phyloP scores from a whole-genome alignment of 2,797 vertebrate genomes.

The Takifugu rubripes region DNA sequence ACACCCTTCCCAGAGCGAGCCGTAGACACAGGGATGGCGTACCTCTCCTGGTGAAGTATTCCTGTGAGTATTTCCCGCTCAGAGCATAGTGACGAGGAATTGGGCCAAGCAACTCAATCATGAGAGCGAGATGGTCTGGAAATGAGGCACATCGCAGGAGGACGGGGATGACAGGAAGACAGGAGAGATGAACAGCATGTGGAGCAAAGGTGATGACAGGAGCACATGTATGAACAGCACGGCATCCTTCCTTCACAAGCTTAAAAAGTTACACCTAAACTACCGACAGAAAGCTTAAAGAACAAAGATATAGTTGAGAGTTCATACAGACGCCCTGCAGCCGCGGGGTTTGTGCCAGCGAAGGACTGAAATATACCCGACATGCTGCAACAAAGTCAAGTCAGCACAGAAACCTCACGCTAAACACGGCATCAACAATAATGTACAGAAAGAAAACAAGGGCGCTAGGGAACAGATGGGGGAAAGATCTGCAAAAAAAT shows the following conservation, averaged over 20 bases:
- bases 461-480: conserved; percentile 8
- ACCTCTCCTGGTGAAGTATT: conserved; percentile 81
- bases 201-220: conserved; percentile 53
- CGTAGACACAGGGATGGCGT: conserved; percentile 55
- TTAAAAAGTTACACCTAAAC: conserved; percentile 13
- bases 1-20: conserved; percentile 49
- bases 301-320: neutral
- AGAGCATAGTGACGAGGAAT: conserved; percentile 80
- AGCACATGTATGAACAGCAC: conserved; percentile 19
- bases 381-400: conserved; percentile 32
- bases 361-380: conserved; percentile 22
- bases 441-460: conserved; percentile 5
- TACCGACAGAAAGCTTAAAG: conserved; percentile 4
- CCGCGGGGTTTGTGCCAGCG: neutral
- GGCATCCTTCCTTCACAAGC: conserved; percentile 3
- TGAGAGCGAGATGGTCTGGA: conserved; percentile 81
- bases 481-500: conserved; percentile 13
- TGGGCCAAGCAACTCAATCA: conserved; percentile 83
- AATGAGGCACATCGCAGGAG: conserved; percentile 59
- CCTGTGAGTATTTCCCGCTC: conserved; percentile 82
- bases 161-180: conserved; percentile 18
- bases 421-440: conserved; percentile 15
- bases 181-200: conserved; percentile 41
- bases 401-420: conserved; percentile 25
- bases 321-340: neutral